These are phyloP conservation scores for Apeltes quadracus DNA, from an alignment of 2,113 vertebrate species.

Conservation along the genomic window DNA sequence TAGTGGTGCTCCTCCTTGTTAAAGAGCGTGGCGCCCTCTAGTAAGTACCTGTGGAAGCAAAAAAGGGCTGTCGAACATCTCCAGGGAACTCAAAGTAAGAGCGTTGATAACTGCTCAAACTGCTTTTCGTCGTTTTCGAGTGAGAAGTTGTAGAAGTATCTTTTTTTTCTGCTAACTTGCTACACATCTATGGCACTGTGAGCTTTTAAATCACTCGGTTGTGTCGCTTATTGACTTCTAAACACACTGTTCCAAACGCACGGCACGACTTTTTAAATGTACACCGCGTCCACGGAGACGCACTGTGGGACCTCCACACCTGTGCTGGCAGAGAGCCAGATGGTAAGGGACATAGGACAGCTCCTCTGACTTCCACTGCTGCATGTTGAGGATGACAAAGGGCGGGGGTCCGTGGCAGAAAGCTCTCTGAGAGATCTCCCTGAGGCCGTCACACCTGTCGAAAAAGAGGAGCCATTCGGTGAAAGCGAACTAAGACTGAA, in stretches of 20 bases:
- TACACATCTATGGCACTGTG: no score
- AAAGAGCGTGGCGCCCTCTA: slow-evolving; percentile 91
- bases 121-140: no score
- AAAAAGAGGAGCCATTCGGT: not conserved
- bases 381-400: slow-evolving; percentile 91
- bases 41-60: slow-evolving; percentile 79
- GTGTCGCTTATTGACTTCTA: not conserved
- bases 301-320: slow-evolving; percentile 67
- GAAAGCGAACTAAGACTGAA: not conserved
- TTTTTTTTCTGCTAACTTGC: no score
- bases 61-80: not conserved
- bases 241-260: not conserved
- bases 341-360: slow-evolving; percentile 89
- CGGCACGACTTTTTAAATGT: not conserved
- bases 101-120: not conserved
- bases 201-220: no score
- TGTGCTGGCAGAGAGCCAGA: slow-evolving; percentile 86
- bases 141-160: no score
- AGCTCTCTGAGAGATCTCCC: slow-evolving; percentile 86
- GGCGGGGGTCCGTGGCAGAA: slow-evolving; percentile 88
- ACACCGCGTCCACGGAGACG: not conserved
- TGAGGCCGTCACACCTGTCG: slow-evolving; percentile 84
- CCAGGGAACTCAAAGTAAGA: not conserved
- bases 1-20: slow-evolving; percentile 91
- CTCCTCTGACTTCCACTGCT: slow-evolving; percentile 90